phyloP scores from a whole-genome alignment of 2,113 vertebrate genomes.

The Mohoua ochrocephala region DNA sequence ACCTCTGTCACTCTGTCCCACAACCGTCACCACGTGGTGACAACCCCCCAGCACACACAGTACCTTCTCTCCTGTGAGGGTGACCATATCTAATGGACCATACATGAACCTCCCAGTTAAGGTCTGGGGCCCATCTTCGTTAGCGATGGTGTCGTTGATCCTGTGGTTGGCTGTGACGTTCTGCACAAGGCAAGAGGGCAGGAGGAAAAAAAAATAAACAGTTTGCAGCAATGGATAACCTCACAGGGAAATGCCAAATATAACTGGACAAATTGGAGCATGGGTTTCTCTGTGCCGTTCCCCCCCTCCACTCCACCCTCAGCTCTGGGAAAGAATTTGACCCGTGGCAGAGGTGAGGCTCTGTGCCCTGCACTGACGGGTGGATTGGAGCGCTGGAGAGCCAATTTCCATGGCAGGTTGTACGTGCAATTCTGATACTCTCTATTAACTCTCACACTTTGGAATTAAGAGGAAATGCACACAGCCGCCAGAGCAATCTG shows the following conservation, averaged over 20 bases:
- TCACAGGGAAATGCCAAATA: not conserved
- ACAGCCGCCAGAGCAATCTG: not conserved
- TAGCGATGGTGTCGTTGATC: constrained; percentile 87
- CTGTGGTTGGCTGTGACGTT: constrained; percentile 96
- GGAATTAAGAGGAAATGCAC: not conserved
- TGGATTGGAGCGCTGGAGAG: not conserved
- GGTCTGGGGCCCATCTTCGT: constrained; percentile 86
- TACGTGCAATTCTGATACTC: not conserved
- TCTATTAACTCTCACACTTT: not conserved
- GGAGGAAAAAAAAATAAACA: not conserved
- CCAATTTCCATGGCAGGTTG: not conserved
- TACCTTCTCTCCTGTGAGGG: constrained; percentile 96
- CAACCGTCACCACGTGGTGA: fast-evolving
- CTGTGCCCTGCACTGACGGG: not conserved
- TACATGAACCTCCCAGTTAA: constrained; percentile 95
- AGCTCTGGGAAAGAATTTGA: not conserved
- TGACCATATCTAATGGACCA: constrained; percentile 97
- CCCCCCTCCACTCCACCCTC: not conserved
- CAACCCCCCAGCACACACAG: not conserved
- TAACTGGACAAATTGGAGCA: not conserved
- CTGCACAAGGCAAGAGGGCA: constrained; percentile 58
- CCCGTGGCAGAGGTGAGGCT: not conserved
- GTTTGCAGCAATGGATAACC: not conserved
- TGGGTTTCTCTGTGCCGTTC: not conserved
- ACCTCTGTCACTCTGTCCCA: not conserved